Evolutionary conservation across 2,113 vertebrate genomes (phyloP).

Genomic region (Dolichallabes microphthalmus): DNA sequence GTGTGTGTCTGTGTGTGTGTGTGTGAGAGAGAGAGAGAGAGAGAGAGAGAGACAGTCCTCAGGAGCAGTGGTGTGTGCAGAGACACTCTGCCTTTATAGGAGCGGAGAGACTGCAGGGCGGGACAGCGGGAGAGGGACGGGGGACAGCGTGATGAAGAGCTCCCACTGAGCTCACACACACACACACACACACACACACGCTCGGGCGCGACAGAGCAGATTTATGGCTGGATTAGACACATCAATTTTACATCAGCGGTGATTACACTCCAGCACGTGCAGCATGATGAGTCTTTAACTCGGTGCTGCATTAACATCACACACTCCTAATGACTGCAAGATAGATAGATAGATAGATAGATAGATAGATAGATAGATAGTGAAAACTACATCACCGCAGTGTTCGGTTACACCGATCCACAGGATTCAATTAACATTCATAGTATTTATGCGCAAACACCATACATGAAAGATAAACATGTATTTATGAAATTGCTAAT

Average conservation of each 20-base stretch:
- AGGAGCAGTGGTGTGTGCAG: background rate
- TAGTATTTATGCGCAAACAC: no score
- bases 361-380: no score
- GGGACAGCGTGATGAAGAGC: slow-evolving; percentile 33
- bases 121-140: slow-evolving; percentile 8
- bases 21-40: background rate
- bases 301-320: background rate
- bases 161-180: slow-evolving; percentile 22
- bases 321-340: background rate
- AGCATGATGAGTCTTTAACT: slow-evolving; percentile 11
- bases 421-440: no score
- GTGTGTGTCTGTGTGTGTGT: background rate
- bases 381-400: no score
- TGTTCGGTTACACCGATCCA: no score
- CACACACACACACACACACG: slow-evolving; percentile 12
- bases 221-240: slow-evolving; percentile 98
- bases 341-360: no score
- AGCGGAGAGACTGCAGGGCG: background rate
- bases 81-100: slow-evolving; percentile 20
- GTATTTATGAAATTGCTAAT: no score
- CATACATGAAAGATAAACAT: no score
- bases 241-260: slow-evolving; percentile 20
- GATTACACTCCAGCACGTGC: background rate
- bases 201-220: slow-evolving; percentile 58
- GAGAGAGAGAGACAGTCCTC: slow-evolving; percentile 4